These are phyloP conservation scores for Ypsolopha scabrella DNA, from an alignment of 2,888 invertebrate genomes.

Conservation along the genomic window DNA sequence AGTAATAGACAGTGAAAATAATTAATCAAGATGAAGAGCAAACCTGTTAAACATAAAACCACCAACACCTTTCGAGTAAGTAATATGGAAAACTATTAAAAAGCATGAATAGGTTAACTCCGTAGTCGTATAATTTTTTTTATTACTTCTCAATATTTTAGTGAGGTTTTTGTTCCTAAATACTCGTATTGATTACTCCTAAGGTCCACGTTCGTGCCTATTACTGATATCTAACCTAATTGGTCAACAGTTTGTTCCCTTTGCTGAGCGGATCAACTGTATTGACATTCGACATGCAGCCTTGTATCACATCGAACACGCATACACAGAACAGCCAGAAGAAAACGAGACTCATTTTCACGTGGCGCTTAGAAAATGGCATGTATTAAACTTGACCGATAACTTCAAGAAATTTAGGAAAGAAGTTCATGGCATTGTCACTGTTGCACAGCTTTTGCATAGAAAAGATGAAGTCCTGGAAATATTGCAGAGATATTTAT, in stretches of 20 bases:
- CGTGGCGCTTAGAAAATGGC: conserved; percentile 89
- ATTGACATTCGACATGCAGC: conserved; percentile 87
- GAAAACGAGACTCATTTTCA: conserved; percentile 84
- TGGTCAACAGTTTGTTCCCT: conserved; percentile 80
- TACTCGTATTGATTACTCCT: too few relatives aligned
- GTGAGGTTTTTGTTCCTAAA: too few relatives aligned
- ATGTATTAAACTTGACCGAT: conserved; percentile 86
- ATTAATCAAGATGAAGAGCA: conserved; percentile 73
- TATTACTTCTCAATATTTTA: too few relatives aligned
- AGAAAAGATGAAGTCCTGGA: conserved; percentile 82
- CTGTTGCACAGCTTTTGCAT: conserved; percentile 86
- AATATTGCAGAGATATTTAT: conserved; percentile 79
- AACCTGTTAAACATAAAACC: conserved; percentile 79
- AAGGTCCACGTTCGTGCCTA: too few relatives aligned
- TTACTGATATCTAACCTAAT: too few relatives aligned
- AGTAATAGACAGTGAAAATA: not conserved
- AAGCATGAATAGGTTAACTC: too few relatives aligned
- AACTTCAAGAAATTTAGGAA: conserved; percentile 83
- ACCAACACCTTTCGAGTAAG: conserved; percentile 83
- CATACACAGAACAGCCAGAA: conserved; percentile 77
- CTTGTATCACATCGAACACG: conserved; percentile 85
- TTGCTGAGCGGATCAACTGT: conserved; percentile 86
- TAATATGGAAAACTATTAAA: conserved; percentile 5
- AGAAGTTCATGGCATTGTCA: conserved; percentile 81
- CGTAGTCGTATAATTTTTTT: too few relatives aligned